Percentiles rank a stretch among this genome's conserved stretches.
Evolutionary conservation across 2,888 invertebrate genomes (phyloP).

Genomic region (Chrysolina oricalcia): DNA sequence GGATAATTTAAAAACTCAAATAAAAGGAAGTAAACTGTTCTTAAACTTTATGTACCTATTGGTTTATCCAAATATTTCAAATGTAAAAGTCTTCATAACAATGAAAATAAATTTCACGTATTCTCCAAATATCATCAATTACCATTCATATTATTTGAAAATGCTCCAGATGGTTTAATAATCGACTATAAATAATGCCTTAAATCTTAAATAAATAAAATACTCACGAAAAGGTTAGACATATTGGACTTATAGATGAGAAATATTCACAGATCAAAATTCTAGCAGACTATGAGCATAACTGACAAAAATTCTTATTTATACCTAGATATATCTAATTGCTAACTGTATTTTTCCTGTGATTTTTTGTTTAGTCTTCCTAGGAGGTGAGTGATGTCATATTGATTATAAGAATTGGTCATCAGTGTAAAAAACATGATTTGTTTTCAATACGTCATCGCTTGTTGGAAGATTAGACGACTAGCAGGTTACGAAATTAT

Average conservation of each 20-base stretch:
- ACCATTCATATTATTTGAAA: no score
- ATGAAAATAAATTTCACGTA: no score
- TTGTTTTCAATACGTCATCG: background rate
- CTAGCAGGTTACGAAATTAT: background rate
- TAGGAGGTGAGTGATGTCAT: background rate
- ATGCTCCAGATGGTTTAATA: no score
- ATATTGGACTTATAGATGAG: background rate
- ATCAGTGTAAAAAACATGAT: background rate
- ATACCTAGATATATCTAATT: background rate
- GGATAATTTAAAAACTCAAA: no score
- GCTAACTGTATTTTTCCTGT: background rate
- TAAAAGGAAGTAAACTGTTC: no score
- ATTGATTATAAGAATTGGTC: background rate
- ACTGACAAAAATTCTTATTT: background rate
- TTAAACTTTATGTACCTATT: no score
- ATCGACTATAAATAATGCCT: background rate
- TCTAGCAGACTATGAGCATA: background rate
- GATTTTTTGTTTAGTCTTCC: background rate
- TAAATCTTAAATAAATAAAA: background rate
- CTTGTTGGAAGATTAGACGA: background rate
- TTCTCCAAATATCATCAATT: no score
- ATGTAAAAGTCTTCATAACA: no score
- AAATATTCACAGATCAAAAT: background rate
- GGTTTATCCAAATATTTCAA: no score
- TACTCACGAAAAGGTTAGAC: slow-evolving; percentile 6